Base-by-base conservation (phyloP, 2,888 invertebrate genomes). In the Parnassius glacialis region DNA sequence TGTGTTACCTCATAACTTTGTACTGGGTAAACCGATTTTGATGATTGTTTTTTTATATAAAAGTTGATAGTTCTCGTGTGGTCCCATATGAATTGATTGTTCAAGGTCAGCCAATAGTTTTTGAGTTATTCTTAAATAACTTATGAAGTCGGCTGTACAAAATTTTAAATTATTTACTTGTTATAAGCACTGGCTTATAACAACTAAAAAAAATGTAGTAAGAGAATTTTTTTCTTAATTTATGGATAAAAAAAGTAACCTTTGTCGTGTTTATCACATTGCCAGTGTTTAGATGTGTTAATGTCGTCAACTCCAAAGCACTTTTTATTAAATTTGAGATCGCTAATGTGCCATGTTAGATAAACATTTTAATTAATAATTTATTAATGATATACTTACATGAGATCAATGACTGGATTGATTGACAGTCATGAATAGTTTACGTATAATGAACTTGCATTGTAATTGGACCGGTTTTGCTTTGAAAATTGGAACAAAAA, bases 331-430 rank as follows among this genome's bases (percentile, higher is more conserved):
- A 1, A 45, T n/a, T 2, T 0, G 41, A 10, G 43, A 45, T 10
- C 11, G 16, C 3, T 16, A 47, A 47, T 51, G 45, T 51, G 43
- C 44, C 44, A 58, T 58, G 41, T 45, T 41, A 57, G 34, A 47
- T 62, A 57, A n/a, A 7, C 7, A 34, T 34, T 34, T 34, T 7
- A 34, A 34, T 1, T 45, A 48, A 20, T 60, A 68, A 68, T 67
- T 65, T 62, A 68, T 65, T 66, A 58, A 56, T 52, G 61, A 58
- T 57, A 47, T 43, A 43, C 42, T 58, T 59, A 57, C 42, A 42
- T 16, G 71, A 68, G 82, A 77, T 83, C 80, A 83, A 73, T 73
- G 80, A 68, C 67, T 78, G 80, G 64, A 59, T 64, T 79, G 81
- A 83, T 80, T 80, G 79, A 74, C 80, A 81, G 71, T 72, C 62